These are phyloP conservation scores for Lepisosteus oculatus DNA, from an alignment of 2,113 vertebrate species.

Conservation along the genomic window DNA sequence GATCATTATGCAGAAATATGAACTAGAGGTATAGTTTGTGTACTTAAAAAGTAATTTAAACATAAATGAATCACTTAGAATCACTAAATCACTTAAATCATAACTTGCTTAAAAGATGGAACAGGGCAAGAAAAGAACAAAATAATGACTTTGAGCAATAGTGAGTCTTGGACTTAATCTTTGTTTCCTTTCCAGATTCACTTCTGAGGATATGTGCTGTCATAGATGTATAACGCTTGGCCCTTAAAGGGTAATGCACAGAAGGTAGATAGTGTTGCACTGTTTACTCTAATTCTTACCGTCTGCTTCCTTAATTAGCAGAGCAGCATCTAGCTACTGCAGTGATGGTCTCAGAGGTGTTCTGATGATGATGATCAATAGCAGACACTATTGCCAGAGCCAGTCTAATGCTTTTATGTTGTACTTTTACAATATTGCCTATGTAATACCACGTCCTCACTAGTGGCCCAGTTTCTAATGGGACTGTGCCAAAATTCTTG, in stretches of 20 bases:
- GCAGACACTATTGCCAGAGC: background rate
- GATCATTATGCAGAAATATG: background rate
- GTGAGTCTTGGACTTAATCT: too few relatives aligned
- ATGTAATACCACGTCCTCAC: conserved; percentile 42
- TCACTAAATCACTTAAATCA: too few relatives aligned
- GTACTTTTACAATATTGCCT: conserved; percentile 31
- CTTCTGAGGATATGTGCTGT: too few relatives aligned
- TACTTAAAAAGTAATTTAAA: background rate
- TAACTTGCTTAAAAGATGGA: too few relatives aligned
- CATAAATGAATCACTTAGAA: too few relatives aligned
- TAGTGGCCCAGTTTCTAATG: conserved; percentile 54
- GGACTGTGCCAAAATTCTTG: conserved; percentile 49
- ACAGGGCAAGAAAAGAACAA: too few relatives aligned
- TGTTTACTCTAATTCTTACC: background rate
- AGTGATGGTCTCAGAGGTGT: conserved; percentile 23
- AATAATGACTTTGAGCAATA: too few relatives aligned
- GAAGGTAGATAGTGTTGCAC: background rate
- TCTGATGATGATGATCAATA: conserved; percentile 4
- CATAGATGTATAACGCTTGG: too few relatives aligned
- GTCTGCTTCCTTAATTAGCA: conserved; percentile 15
- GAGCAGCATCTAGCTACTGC: conserved; percentile 12
- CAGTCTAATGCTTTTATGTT: background rate
- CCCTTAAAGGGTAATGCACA: background rate
- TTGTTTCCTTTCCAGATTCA: too few relatives aligned
- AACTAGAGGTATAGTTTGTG: background rate